A percentile compares a stretch with the other conserved stretches of the same genome.
Conservation (phyloP, 1,140 invertebrate genomes). For the Venturia canescens region DNA sequence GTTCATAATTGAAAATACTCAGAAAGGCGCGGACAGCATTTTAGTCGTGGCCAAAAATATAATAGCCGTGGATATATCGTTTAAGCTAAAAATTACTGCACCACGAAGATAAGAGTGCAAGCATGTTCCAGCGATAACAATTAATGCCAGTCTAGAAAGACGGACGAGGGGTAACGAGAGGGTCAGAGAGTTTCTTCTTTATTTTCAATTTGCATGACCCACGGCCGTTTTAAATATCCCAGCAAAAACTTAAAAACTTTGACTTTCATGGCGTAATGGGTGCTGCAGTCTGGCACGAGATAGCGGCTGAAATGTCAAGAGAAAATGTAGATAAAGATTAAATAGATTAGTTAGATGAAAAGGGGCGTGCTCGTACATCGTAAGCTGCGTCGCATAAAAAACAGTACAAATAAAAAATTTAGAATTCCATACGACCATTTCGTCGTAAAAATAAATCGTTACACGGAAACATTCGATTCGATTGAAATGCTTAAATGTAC, state of each 20-base stretch:
- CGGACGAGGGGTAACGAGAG: slow-evolving; percentile 9
- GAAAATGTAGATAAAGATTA: not conserved
- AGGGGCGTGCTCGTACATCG: not conserved
- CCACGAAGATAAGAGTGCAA: not conserved
- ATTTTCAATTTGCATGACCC: slow-evolving; percentile 24
- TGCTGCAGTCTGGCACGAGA: slow-evolving; percentile 15
- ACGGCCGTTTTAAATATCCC: not conserved
- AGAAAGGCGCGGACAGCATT: not conserved
- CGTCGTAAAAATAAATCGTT: not conserved
- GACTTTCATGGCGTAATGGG: slow-evolving; percentile 2
- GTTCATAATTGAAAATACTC: not conserved
- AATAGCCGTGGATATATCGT: not conserved
- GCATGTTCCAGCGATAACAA: slow-evolving; percentile 19
- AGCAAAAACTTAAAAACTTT: slow-evolving; percentile 21
- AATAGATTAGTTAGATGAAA: not conserved
- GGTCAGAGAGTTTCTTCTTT: not conserved
- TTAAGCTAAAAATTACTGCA: slow-evolving; percentile 2
- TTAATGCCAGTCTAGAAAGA: slow-evolving; percentile 8
- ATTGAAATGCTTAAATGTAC: no score
- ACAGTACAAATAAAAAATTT: not conserved
- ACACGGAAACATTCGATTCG: not conserved
- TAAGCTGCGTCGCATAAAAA: not conserved
- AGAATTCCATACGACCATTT: not conserved
- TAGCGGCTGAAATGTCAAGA: slow-evolving; percentile 8
- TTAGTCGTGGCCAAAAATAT: not conserved